phyloP scores from a whole-genome alignment of 2,113 vertebrate genomes.

The Plecturocebus donacophilus region DNA sequence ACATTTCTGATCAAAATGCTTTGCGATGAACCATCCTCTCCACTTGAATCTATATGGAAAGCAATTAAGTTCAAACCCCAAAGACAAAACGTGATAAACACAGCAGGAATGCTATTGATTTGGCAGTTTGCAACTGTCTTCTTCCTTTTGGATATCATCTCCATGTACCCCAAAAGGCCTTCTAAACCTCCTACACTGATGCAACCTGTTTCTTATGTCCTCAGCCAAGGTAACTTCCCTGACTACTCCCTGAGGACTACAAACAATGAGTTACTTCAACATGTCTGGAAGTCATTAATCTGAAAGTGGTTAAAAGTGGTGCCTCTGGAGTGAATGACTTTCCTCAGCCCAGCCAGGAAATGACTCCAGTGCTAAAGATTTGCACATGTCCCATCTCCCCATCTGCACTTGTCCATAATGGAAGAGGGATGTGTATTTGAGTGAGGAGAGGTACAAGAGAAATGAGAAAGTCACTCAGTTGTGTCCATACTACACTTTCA shows the following conservation, averaged over 20 bases:
- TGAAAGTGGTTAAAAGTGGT: not conserved
- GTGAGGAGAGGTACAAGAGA: not conserved
- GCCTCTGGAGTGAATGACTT: not conserved
- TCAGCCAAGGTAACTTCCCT: not conserved
- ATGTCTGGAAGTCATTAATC: not conserved
- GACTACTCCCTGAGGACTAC: not conserved
- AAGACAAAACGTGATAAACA: conserved; percentile 48
- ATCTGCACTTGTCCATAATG: too few species aligned
- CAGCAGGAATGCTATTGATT: not conserved
- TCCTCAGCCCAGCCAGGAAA: too few species aligned
- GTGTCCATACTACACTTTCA: not conserved
- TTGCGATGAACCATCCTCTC: conserved; percentile 70
- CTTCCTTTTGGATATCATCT: not conserved
- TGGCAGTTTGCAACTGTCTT: conserved; percentile 1
- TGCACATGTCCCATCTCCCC: accelerated
- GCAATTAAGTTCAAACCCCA: conserved; percentile 54
- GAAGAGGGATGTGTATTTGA: not conserved
- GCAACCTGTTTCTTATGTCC: not conserved
- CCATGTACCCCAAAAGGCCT: not conserved
- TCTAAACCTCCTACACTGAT: not conserved
- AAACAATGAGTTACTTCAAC: not conserved
- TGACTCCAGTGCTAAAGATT: not conserved
- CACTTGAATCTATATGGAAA: conserved; percentile 59
- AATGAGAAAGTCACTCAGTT: not conserved
- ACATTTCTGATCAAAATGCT: conserved; percentile 71